Evolutionary conservation across 2,888 invertebrate genomes (phyloP).

Genomic region (Nasonovia ribisnigri): DNA sequence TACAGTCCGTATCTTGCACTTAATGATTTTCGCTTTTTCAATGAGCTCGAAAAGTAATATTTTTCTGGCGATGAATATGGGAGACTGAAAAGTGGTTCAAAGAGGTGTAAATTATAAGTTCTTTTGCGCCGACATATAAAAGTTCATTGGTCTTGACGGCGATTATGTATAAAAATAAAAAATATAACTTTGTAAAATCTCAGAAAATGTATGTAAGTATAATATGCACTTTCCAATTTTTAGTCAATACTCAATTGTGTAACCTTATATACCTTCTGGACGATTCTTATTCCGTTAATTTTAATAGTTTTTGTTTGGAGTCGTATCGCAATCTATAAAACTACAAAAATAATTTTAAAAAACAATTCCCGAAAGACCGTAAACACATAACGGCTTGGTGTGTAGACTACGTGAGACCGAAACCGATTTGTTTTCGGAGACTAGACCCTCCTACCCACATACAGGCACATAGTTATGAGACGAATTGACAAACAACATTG

Average conservation of each 20-base stretch:
- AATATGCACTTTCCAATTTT: neutral
- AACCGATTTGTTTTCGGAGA: neutral
- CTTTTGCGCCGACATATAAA: no score
- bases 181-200: neutral
- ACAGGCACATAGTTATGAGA: neutral
- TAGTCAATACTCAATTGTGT: neutral
- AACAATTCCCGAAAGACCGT: neutral
- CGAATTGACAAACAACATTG: neutral
- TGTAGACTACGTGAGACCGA: neutral
- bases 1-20: neutral
- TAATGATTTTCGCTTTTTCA: neutral
- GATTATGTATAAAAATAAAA: neutral
- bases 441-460: neutral
- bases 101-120: no score
- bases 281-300: neutral
- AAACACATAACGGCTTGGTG: neutral
- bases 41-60: no score
- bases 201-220: neutral
- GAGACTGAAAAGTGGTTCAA: no score
- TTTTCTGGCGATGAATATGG: no score
- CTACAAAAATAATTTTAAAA: neutral
- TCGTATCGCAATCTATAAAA: neutral
- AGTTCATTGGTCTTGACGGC: neutral
- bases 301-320: neutral
- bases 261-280: neutral